Conservation (phyloP, 2,797 vertebrate species). For the Alauda arvensis region DNA sequence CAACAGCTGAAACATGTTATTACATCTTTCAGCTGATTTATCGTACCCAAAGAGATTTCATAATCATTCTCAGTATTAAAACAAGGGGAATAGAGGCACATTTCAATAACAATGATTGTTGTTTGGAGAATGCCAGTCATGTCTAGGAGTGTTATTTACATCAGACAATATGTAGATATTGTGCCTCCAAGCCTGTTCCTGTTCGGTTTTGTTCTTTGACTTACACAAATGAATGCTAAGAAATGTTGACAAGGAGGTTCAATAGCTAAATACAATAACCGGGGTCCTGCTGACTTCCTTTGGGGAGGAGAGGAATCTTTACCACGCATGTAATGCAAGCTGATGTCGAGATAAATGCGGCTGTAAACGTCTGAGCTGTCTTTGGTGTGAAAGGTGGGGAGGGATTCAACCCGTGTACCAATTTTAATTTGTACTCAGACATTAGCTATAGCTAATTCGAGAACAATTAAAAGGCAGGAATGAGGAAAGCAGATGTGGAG, state of each 20-base stretch:
- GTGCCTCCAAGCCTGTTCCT: constrained; percentile 70
- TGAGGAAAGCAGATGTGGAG: constrained; percentile 40
- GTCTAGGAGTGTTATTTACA: constrained; percentile 72
- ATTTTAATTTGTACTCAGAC: constrained; percentile 47
- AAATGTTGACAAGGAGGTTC: constrained; percentile 62
- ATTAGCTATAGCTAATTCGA: constrained; percentile 38
- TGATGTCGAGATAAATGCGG: constrained; percentile 7
- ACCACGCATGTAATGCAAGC: constrained; percentile 4
- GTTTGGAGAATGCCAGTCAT: constrained; percentile 78
- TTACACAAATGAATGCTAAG: constrained; percentile 76
- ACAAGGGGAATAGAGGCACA: constrained; percentile 80
- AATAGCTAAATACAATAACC: constrained; percentile 60
- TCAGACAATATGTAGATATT: constrained; percentile 81
- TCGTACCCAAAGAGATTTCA: constrained; percentile 74
- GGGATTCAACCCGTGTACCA: constrained; percentile 4
- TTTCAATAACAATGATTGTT: constrained; percentile 88
- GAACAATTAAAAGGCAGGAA: constrained; percentile 53
- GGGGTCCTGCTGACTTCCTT: constrained; percentile 20
- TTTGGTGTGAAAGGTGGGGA: constrained; percentile 28
- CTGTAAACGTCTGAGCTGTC: constrained; percentile 9
- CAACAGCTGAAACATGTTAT: constrained; percentile 70
- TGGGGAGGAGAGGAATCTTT: constrained; percentile 35
- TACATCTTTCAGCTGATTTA: constrained; percentile 75
- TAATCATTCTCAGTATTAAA: constrained; percentile 80
- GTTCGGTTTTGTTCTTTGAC: constrained; percentile 71